Conservation (phyloP, 2,113 vertebrate species). For the Haemorhous mexicanus region DNA sequence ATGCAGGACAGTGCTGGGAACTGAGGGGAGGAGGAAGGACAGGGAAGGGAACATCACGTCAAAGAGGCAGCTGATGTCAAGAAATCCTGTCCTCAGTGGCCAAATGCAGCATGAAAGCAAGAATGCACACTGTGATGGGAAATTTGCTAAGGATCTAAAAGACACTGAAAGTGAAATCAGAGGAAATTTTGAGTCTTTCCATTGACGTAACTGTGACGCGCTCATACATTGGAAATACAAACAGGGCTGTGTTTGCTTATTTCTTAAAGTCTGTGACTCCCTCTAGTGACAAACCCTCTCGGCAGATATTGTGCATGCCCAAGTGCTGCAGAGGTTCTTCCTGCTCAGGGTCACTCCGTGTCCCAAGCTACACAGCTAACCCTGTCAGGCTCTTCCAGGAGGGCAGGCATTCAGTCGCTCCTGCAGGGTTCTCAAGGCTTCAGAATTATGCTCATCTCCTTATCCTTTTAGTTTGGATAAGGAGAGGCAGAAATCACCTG, state of each 20-base stretch:
- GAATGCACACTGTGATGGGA: neutral
- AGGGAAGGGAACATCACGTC: neutral
- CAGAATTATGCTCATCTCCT: neutral
- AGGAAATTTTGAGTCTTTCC: constrained; percentile 16
- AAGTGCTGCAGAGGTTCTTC: neutral
- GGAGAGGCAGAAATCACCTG: neutral
- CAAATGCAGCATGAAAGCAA: neutral
- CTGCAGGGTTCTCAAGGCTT: neutral
- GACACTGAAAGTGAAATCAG: constrained; percentile 2
- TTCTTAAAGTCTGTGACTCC: neutral
- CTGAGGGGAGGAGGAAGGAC: neutral
- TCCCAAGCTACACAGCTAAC: neutral
- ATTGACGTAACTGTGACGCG: neutral
- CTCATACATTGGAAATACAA: neutral
- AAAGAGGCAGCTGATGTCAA: neutral
- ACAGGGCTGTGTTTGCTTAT: neutral
- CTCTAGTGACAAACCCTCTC: constrained; percentile 30
- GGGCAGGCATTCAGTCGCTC: neutral
- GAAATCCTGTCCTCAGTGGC: neutral
- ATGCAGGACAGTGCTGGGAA: neutral
- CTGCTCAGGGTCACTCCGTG: neutral
- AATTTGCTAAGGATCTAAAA: neutral
- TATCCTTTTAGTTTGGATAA: neutral
- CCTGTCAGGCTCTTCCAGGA: neutral
- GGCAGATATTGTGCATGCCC: rapidly evolving